A percentile compares a stretch with the other conserved stretches of the same genome.
Evolutionary conservation across 64 coral and sea anemone genomes (phyloP).

Genomic region (Stylophora pistillata): DNA sequence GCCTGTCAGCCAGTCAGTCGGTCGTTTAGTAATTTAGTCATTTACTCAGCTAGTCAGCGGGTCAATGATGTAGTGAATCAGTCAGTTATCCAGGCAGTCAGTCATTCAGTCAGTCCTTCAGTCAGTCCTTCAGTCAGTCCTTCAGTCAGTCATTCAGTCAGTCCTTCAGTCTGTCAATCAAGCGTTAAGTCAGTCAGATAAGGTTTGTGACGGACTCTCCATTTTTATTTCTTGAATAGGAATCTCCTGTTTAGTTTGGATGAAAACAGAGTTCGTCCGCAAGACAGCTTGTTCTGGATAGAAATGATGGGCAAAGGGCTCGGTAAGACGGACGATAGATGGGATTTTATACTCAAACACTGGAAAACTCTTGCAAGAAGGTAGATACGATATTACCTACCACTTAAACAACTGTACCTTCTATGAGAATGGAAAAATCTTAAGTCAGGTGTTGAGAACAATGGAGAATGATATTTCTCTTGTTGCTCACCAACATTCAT

Average conservation of each 20-base stretch:
- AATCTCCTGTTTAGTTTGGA: conserved; percentile 66
- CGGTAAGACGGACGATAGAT: conserved; percentile 39
- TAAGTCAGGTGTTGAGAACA: neutral
- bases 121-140: too few species aligned
- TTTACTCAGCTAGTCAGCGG: too few species aligned
- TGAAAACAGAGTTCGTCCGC: conserved; percentile 43
- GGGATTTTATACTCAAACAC: conserved; percentile 59
- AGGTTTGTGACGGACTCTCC: neutral
- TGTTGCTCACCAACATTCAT: too few species aligned
- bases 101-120: too few species aligned
- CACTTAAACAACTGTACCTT: neutral
- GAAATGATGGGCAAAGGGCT: conserved; percentile 32
- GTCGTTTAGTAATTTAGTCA: too few species aligned
- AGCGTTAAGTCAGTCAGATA: too few species aligned
- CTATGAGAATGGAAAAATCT: neutral
- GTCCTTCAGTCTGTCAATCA: too few species aligned
- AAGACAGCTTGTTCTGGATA: conserved; percentile 70
- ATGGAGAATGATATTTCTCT: too few species aligned
- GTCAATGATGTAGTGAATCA: too few species aligned
- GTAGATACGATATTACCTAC: neutral
- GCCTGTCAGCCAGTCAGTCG: too few species aligned
- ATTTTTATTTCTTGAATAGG: conserved; percentile 12
- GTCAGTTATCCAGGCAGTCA: too few species aligned
- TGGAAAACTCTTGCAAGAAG: conserved; percentile 53
- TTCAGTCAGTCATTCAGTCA: too few species aligned